Conservation (phyloP, 2,888 invertebrate genomes). For the Agonopterix heracliana region DNA sequence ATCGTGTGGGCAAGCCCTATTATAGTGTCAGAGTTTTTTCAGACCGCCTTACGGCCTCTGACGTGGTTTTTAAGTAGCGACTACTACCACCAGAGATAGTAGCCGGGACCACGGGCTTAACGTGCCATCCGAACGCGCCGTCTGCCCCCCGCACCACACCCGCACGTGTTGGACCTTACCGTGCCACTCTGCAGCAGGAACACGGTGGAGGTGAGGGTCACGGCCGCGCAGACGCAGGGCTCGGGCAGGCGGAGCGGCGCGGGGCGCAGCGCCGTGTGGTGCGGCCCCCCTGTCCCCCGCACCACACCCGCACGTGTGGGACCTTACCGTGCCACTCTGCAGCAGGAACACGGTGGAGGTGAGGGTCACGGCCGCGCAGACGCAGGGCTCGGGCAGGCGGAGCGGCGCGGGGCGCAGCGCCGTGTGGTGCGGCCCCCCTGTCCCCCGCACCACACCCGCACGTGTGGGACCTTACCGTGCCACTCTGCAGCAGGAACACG, state of each 20-base stretch:
- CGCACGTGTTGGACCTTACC: too few relatives aligned
- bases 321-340: constrained; percentile 78
- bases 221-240: constrained; percentile 69
- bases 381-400: constrained; percentile 53
- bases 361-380: constrained; percentile 75
- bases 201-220: constrained; percentile 81
- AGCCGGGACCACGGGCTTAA: too few relatives aligned
- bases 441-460: constrained; percentile 86
- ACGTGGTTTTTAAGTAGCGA: too few relatives aligned
- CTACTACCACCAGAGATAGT: too few relatives aligned
- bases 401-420: constrained; percentile 72
- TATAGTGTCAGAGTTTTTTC: too few relatives aligned
- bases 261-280: constrained; percentile 75
- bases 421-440: constrained; percentile 80
- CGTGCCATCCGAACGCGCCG: too few relatives aligned
- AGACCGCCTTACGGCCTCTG: too few relatives aligned
- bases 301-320: too few relatives aligned
- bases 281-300: too few relatives aligned
- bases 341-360: constrained; percentile 82
- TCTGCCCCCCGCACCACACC: too few relatives aligned
- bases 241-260: constrained; percentile 49
- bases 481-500: constrained; percentile 78
- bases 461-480: constrained; percentile 75
- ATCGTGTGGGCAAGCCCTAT: too few relatives aligned
- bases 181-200: constrained; percentile 78